Base-by-base conservation (phyloP, 2,797 vertebrate genomes). In the Odontamblyopus lacepedii region DNA sequence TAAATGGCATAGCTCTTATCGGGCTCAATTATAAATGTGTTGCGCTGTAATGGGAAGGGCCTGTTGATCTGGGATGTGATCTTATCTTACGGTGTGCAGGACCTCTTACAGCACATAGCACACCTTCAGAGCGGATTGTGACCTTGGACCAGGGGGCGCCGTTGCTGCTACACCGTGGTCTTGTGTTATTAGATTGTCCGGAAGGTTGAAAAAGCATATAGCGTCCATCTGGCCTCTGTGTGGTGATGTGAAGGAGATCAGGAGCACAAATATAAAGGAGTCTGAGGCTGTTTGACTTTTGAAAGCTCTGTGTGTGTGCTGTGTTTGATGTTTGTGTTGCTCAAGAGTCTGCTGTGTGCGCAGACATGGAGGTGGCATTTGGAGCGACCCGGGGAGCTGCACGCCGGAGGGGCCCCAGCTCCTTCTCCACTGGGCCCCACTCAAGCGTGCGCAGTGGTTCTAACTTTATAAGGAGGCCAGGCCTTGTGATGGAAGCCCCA, bases 111-210 rank as follows among this genome's bases (percentile, higher is more conserved):
- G 66, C 12, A 48, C 44, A 15, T 38, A 8, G 15, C 69, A 60
- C 70, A 70, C 71, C 67, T 78, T 76, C 77, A 78, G 80, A 70
- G 69, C 84, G 30, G 72, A 79, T 73, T 85, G 78, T 87, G 89
- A 93, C 93, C 91, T 92, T 92, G 91, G 87, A 85, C 89, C 68
- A 7, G 75, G 69, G 44, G 76, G 76, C 63, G 83, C 92, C 91
- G 91, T 91, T 89, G 87, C 85, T 84, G 88, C 87, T 88, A 89
- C 85, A 48, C 75, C 73, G 63, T 75, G 32, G 83, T 77, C 88
- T 77, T 82, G 80, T 85, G 85, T 91, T 93, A 90, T 92, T 93
- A 92, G 85, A 92, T 89, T 93, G 90, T 89, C 73, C 66, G 61
- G 70, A 77, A 89, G 87, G 87, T 84, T 87, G 80, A 88, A 89